Base-by-base conservation (phyloP, 2,888 invertebrate species). In the Aricia artaxerxes region DNA sequence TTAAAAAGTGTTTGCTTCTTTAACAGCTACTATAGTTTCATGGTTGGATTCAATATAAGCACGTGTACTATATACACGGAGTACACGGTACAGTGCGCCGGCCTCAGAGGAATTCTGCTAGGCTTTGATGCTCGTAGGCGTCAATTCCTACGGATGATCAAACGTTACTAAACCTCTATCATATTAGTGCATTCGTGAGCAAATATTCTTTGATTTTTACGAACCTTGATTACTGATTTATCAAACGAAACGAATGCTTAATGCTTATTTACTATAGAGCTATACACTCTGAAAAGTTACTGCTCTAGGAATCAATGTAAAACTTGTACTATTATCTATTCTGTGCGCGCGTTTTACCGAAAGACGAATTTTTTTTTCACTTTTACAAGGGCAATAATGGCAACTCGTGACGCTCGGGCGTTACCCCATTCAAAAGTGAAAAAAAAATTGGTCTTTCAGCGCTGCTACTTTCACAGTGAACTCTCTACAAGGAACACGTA, bases 61-160 rank as follows among this genome's bases (percentile, higher is more conserved):
- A 61, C 24, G 2, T 61, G n/a, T n/a, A 61, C 13, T n/a, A 11
- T 4, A 16, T 11, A 49, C 49, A 24, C 24, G 24, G 24, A 24
- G 2, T 24, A 24, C 61, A 61, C 24, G 2, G 31, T 61, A 61
- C 61, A 64, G 2, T 31, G 64, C 64, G 24, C 9, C 57, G 57
- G 16, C 31, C 64, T 64, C 64, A 64, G 24, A 64, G 64, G 64
- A 64, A 64, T 61, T 24, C 61, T 64, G 64, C 64, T 24, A 24
- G 64, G 64, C 64, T 64, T 64, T 64, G 64, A 64, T 9, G 24
- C 64, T 64, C 64, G 64, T 64, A 64, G 24, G 64, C 64, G 64
- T 64, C 64, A 64, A 64, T 64, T 64, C 9, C 64, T 64, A 61
- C 5, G 61, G n/a, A 61, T 61, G 24, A 64, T 64, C 64, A 64